Base-by-base conservation (phyloP, 1,140 invertebrate species). In the Drosophila virilis region DNA sequence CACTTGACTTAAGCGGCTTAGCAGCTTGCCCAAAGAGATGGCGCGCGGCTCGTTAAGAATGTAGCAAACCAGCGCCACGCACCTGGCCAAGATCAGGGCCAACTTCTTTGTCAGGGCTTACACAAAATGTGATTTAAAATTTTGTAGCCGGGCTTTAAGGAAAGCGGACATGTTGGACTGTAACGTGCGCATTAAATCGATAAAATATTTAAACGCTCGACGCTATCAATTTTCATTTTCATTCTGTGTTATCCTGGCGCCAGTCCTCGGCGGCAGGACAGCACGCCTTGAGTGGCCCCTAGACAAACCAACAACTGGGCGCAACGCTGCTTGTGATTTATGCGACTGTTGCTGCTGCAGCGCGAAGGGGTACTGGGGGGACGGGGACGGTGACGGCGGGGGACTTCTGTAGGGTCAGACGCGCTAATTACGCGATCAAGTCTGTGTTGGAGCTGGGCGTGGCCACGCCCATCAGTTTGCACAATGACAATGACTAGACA, bases 361-460 rank as follows among this genome's bases (percentile, higher is more conserved):
- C 0, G n/a, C 7, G 32, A 6, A 4, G 5, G 1, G 12, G 10
- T 15, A 13, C 12, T 0, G 9, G n/a, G 8, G 17, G 8, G 13
- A 0, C 13, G 32, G 17, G 17, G 17, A 17, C 17, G 32, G 17
- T 1, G 17, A 17, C 17, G 15, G 40, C 48, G 52, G 55, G 37
- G 33, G 33, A 17, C 32, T 67, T 57, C 32, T 55, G 15, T 52
- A 15, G 62, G 74, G 67, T 77, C 78, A 90, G 86, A 90, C 86
- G 80, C 82, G 86, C 81, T 90, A 90, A 90, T 90, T 90, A 90
- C 86, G 71, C 76, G 78, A 86, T 85, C 85, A 82, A 76, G 60
- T 77, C 57, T 32, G 17, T n/a, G 54, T 40, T 37, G 22, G 35
- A 35, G 15, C 9, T 33, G 51, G 51, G 33, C 28, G 48, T 33